These are phyloP conservation scores for Neria commutata DNA, from an alignment of 2,888 invertebrate species.

Conservation along the genomic window DNA sequence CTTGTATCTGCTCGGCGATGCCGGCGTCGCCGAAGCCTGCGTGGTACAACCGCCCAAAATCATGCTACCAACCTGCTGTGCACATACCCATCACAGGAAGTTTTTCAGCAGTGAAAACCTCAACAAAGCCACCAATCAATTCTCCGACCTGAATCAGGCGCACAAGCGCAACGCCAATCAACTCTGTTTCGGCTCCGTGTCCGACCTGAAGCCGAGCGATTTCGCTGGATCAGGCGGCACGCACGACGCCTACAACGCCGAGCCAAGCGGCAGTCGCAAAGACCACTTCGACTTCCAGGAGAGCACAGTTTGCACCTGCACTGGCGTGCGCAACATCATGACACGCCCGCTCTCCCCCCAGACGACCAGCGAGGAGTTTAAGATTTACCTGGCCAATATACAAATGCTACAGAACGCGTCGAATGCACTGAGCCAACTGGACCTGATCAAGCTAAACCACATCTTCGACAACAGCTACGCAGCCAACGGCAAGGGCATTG, in stretches of 20 bases:
- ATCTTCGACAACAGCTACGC: slow-evolving; percentile 65
- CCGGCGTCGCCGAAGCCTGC: slow-evolving; percentile 24
- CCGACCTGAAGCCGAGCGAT: slow-evolving; percentile 57
- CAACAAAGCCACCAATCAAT: slow-evolving; percentile 47
- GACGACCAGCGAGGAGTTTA: slow-evolving; percentile 73
- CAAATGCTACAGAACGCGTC: slow-evolving; percentile 76
- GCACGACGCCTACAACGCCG: neutral
- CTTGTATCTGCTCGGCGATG: slow-evolving; percentile 27
- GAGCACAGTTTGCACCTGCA: slow-evolving; percentile 58
- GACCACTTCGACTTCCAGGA: slow-evolving; percentile 41
- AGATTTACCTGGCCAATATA: slow-evolving; percentile 74
- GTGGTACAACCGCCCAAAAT: slow-evolving; percentile 15
- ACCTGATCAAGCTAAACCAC: slow-evolving; percentile 67
- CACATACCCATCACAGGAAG: slow-evolving; percentile 54
- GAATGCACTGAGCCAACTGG: slow-evolving; percentile 68
- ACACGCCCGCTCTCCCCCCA: slow-evolving; percentile 72
- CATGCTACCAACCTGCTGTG: slow-evolving; percentile 37
- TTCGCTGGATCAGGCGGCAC: slow-evolving; percentile 18
- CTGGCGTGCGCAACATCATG: slow-evolving; percentile 65
- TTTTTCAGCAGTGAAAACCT: slow-evolving; percentile 62
- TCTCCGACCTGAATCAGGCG: slow-evolving; percentile 49
- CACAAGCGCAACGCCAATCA: slow-evolving; percentile 48
- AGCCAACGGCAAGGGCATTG: slow-evolving; percentile 33
- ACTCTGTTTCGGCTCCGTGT: slow-evolving; percentile 61
- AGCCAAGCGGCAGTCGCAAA: neutral